phyloP scores from a whole-genome alignment of 2,888 invertebrate species.

The Caenorhabditis sulstoni region DNA sequence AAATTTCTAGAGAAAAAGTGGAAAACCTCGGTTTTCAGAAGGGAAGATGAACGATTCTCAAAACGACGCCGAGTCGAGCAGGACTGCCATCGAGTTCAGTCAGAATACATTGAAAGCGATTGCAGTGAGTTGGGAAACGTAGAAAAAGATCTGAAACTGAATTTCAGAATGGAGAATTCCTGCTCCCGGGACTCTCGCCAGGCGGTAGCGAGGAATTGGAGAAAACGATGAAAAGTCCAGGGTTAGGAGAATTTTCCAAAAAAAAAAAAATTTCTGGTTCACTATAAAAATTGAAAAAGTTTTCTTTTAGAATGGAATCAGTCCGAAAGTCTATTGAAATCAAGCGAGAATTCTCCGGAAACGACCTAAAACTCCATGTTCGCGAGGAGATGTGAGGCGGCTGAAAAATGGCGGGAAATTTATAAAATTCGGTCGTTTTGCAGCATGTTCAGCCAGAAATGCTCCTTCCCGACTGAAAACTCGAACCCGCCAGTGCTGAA shows the following conservation, averaged over 20 bases:
- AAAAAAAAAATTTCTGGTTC: too few species aligned
- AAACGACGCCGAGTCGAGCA: background rate
- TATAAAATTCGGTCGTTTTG: too few species aligned
- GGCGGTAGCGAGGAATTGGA: background rate
- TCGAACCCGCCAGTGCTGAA: background rate
- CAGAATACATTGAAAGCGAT: constrained; percentile 13
- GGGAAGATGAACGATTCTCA: constrained; percentile 15
- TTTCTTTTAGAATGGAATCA: background rate
- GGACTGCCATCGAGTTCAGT: constrained; percentile 6
- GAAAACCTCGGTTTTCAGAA: too few species aligned
- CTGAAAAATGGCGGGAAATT: too few species aligned
- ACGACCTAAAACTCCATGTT: too few species aligned
- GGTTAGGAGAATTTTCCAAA: background rate
- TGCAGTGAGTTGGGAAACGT: background rate
- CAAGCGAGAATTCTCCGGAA: background rate
- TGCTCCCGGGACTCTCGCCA: background rate
- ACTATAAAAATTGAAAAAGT: background rate
- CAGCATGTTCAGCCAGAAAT: too few species aligned
- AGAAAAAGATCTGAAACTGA: background rate
- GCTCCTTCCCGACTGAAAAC: too few species aligned
- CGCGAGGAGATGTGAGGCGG: too few species aligned
- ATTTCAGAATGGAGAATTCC: constrained; percentile 15
- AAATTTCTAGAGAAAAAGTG: background rate
- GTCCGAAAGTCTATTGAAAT: background rate
- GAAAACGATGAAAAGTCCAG: background rate